Evolutionary conservation across 2,797 vertebrate genomes (phyloP), one percentile per base, ranked within the genome.

Genomic region (Paedocypris micromegethes): DNA sequence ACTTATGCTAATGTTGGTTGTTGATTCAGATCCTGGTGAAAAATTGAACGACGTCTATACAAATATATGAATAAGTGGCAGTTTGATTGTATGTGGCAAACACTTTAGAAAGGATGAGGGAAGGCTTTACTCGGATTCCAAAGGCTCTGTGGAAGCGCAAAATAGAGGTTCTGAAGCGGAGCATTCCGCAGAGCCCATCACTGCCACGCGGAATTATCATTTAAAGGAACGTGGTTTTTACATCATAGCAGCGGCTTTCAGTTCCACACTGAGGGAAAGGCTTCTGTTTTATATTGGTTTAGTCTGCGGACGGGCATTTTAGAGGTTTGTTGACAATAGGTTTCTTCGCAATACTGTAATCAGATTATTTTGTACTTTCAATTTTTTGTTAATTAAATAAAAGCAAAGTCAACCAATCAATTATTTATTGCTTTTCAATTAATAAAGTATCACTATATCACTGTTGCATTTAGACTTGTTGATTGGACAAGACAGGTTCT

Each of bases 21-120:
- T 49, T 66, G 57, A 68, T 52, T 68, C 44, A 42, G 41, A 48
- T 51, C 4, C 23, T 48, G 58, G 48, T 62, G 58, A 56, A 69
- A 69, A 46, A 55, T 68, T 68, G 47, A 59, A 68, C 3, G 44
- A 40, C 52, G 4, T 42, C 51, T 40, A 48, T 62, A 41, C 53
- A 47, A 42, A 66, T 66, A 62, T 65, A 59, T 68, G 43, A 50
- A 67, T 58, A 54, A 61, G 52, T 60, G 64, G 54, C 45, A 45
- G 60, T 59, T 62, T 72, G 50, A 68, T 60, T 67, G 64, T 52
- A 9, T 56, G 59, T 6, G 43, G 58, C 9, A 56, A 62, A 23
- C 41, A 45, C 57, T 72, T 68, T 60, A 51, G 65, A 46, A 65
- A 47, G 46, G 65, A 59, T 53, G 46, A 63, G 48, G 23, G 58